Base-by-base conservation (phyloP, 2,888 invertebrate species). In the Prosapia bicincta region DNA sequence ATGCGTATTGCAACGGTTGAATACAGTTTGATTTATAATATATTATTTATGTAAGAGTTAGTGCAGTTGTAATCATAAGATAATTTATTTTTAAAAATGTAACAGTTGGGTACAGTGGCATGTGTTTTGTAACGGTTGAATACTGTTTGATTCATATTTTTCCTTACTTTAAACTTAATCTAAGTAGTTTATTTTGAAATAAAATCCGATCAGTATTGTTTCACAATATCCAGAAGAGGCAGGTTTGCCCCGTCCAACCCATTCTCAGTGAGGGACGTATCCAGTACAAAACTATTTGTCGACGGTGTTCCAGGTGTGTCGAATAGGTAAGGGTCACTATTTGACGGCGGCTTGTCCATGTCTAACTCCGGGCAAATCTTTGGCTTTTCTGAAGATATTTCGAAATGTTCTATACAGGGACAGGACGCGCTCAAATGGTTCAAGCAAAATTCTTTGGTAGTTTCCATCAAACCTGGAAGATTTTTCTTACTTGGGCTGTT, bases 331-430 rank as follows among this genome's bases (percentile, higher is more conserved):
- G 54, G 54, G 13, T 54, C 54, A 20, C 54, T 54, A 20, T 54
- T 54, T 20, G 54, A 54, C 2, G 38, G 13, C n/a, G 54, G 54
- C 13, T 54, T 54, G 20, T 54, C 54, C 3, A 20, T 6, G 20
- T 54, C 54, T 2, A 20, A 9, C 3, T 54, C 20, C 20, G 20
- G 54, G 13, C n/a, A 54, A 54, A 13, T 54, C 3, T 54, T 20
- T 10, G 54, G 54, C 20, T 54, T 54, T 54, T 54, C 20, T 3
- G 54, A 20, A 54, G 54, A 20, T 54, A 20, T 54, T 54, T 54
- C 54, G 20, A 88, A 82, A 80, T 88, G 86, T 82, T 92, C 92
- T 74, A 92, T 92, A 83, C 92, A 92, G 0, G 92, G 92, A 81
- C 92, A 92, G 5, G 92, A 92, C 25, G 90, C 90, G 82, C 91